Evolutionary conservation across 2,888 invertebrate species (phyloP), one percentile per base, ranked within the genome.

Genomic region (Lobophora halterata): DNA sequence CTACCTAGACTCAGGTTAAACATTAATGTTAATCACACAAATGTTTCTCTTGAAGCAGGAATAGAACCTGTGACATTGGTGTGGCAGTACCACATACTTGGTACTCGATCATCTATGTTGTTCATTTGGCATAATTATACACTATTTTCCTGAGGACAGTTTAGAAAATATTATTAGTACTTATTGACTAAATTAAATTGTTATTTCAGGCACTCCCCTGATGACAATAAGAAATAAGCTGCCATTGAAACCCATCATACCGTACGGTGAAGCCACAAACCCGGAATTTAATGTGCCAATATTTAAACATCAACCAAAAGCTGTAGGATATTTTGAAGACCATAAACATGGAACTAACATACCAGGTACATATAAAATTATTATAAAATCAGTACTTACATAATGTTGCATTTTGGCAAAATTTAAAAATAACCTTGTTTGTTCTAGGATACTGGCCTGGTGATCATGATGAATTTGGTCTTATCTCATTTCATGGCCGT

Each of bases 391-490:
- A 9, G 28, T 10, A 4, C 16, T 23, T n/a, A n/a, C n/a, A n/a
- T n/a, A n/a, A n/a, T n/a, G n/a, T n/a, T n/a, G n/a, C n/a, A n/a
- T n/a, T n/a, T n/a, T n/a, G n/a, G n/a, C n/a, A n/a, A n/a, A n/a
- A 13, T 21, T 18, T 26, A 18, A 31, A 9, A 35, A 12, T 14
- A 13, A 20, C 21, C 9, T 29, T 31, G 18, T n/a, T 21, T 27
- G 8, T 79, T 82, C 28, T 58, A 93, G 95, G 95, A 9, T 94
- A 91, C 72, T 97, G 96, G 96, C 94, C 95, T 8, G 95, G 95
- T 5, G 95, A 94, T 64, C 62, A 74, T 21, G 89, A 91, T 68
- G 93, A 94, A 71, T 97, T 94, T 80, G 96, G 95, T 1, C 65
- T 93, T 4, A 48, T 97, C 11, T 93, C 95, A 0, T 93, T 91